Base-by-base conservation (phyloP, 1,140 invertebrate species). In the Saxidomus purpurata region DNA sequence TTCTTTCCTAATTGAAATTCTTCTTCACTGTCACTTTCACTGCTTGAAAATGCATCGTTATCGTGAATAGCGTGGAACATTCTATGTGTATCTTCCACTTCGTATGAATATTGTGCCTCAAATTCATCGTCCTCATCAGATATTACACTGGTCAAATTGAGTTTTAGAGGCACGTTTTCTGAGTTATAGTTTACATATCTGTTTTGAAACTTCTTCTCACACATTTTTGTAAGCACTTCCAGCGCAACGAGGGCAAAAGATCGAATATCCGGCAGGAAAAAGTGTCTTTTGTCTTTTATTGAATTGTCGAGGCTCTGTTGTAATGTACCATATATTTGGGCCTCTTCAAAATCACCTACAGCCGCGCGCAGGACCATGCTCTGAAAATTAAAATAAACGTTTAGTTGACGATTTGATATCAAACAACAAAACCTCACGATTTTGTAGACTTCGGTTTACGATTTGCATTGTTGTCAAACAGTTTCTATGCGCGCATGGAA, bases 261-360 rank as follows among this genome's bases (percentile, higher is more conserved):
- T 15, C 94, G 84, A 71, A 95, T 94, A 89, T 95, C 94, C 0
- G 94, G 93, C 17, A 93, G 82, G 76, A 95, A 94, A 81, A 95
- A 95, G 15, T 94, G 87, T 49, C 93, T 89, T 63, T 93, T 93
- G 85, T 91, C 94, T 85, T 90, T 89, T 28, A 80, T 92, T 28
- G 90, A 86, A 28, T 84, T 90, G 49, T 89, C 79, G 11, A 90
- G 47, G n/a, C 91, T 91, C 55, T 93, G 93, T 43, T 93, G 93
- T n/a, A 94, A 89, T 31, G 94, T 92, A n/a, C 94, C 94, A 84
- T 93, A 95, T 17, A 94, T 93, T 49, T 92, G 90, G 13, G 94
- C 93, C 22, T 93, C 91, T 55, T 95, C 94, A 89, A 95, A 95
- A 77, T 95, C 94, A 43, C 94, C 94, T 85, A 95, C 84, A 19